Conservation (phyloP, 1,140 invertebrate genomes). For the Aethina tumida region DNA sequence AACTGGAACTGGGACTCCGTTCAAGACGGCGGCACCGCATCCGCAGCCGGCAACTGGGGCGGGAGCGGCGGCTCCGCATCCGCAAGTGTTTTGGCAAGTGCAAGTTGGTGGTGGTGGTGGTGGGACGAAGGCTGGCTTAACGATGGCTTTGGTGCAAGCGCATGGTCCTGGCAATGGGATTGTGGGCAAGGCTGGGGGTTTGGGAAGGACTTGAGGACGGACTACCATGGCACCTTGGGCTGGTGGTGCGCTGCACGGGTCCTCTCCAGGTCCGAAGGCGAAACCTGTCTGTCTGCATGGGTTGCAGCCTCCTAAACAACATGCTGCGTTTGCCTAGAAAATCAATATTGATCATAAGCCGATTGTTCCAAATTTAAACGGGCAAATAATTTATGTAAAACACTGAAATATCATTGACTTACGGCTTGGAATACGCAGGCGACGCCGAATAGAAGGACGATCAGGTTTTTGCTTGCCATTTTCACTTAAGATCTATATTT, state of each 20-base stretch:
- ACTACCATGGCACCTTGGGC: slow-evolving; percentile 3
- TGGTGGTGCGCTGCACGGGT: background rate
- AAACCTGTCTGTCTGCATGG: background rate
- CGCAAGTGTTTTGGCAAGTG: slow-evolving; percentile 2
- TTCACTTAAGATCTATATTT: too few relatives aligned
- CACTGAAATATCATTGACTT: slow-evolving; percentile 2
- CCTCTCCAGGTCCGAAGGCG: background rate
- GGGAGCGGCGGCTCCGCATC: slow-evolving; percentile 9
- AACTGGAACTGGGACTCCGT: background rate
- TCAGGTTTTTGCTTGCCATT: too few relatives aligned
- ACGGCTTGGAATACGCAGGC: too few relatives aligned
- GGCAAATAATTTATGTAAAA: background rate
- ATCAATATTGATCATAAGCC: background rate
- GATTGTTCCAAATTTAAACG: background rate
- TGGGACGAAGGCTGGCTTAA: slow-evolving; percentile 8
- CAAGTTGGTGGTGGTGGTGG: too few relatives aligned
- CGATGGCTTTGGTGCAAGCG: slow-evolving; percentile 10
- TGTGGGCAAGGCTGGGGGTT: background rate
- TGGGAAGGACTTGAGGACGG: slow-evolving; percentile 7
- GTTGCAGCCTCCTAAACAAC: background rate
- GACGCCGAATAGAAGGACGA: too few relatives aligned
- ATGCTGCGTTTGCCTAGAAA: background rate
- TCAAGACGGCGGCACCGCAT: slow-evolving; percentile 6
- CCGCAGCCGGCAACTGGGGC: slow-evolving; percentile 7
- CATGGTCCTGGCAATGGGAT: slow-evolving; percentile 6